Evolutionary conservation across 2,888 invertebrate species (phyloP).

Genomic region (Sinotaia quadrata): DNA sequence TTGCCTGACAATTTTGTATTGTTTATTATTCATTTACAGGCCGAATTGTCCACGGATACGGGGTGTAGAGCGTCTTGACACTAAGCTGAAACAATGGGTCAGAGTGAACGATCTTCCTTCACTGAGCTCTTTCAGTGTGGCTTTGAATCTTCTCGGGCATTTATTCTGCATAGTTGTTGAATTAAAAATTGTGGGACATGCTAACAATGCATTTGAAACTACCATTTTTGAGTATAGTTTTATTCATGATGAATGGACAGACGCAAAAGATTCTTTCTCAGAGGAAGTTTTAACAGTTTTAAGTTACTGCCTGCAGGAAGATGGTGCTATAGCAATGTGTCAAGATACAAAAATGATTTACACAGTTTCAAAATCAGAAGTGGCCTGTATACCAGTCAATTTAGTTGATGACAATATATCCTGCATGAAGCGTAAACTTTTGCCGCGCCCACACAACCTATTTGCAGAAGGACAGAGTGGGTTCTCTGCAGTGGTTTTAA

Average conservation of each 20-base stretch:
- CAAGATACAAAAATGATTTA: background rate
- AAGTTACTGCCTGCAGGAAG: conserved; percentile 7
- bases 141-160: conserved; percentile 10
- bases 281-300: background rate
- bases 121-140: conserved; percentile 7
- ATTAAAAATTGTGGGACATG: background rate
- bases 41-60: background rate
- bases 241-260: conserved; percentile 9
- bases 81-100: background rate
- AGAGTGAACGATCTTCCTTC: background rate
- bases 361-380: conserved; percentile 8
- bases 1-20: too few relatives aligned
- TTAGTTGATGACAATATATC: background rate
- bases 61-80: background rate
- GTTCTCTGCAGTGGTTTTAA: conserved; percentile 10
- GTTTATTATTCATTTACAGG: too few relatives aligned
- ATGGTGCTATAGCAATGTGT: conserved; percentile 17
- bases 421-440: background rate
- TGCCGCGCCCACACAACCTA: background rate
- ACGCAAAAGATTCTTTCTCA: background rate
- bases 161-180: conserved; percentile 15
- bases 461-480: background rate
- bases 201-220: background rate
- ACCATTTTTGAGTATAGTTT: conserved; percentile 18
- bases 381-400: background rate